Evolutionary conservation across 2,888 invertebrate genomes (phyloP), one percentile per base, ranked within the genome.

Genomic region (Nymphalis urticae): DNA sequence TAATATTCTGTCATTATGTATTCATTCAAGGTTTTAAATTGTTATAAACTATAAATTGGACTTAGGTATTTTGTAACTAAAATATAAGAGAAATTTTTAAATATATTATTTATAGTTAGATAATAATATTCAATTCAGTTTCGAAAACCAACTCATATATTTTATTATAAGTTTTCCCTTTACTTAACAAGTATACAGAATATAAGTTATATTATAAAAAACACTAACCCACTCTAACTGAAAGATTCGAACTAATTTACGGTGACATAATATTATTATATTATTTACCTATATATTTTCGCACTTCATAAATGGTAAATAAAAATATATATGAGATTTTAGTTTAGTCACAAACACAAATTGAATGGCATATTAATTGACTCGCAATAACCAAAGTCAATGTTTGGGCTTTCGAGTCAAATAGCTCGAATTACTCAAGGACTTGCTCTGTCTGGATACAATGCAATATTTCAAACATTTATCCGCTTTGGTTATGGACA

Each of bases 361-460:
- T 75, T 68, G 76, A 76, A 78, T 76, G 77, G 70, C 79, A 78
- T 76, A 78, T 75, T 73, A 76, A 79, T 79, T 76, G 79, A 76
- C 75, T 72, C 58, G 70, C 65, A 70, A 67, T 72, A 72, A 72
- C 70, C 73, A 72, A 73, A 75, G 73, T 75, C 75, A 76, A 76
- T 75, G 78, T 73, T 78, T 75, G 64, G 72, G 72, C 73, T 75
- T 75, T 73, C 74, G 71, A 75, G 71, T 75, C 74, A 75, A 77
- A 75, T 75, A 73, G 69, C 63, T 60, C 73, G 71, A 77, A 76
- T 76, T 77, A 71, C 65, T 70, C 75, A 75, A 78, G 77, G 75
- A 69, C 71, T 67, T 67, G 53, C 56, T 68, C 70, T 65, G 70
- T 72, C 72, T 72, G 62, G 63, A 50, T 51, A 63, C 58, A 65